Evolutionary conservation across 2,797 vertebrate genomes (phyloP), one percentile per base, ranked within the genome.

Genomic region (Gephyroberyx darwinii): DNA sequence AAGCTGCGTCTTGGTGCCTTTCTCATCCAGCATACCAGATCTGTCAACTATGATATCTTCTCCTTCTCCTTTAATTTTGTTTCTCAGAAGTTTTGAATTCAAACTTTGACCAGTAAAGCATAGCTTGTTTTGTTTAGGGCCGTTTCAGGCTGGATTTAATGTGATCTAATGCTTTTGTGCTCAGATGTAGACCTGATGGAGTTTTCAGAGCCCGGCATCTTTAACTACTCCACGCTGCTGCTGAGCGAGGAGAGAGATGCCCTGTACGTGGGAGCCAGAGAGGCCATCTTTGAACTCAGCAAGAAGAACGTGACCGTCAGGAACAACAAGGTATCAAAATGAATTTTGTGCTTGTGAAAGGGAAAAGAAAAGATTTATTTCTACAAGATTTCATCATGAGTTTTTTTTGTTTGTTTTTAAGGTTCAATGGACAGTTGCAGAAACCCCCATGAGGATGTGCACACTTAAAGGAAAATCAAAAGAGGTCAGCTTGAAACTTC

Each of bases 391-490:
- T n/a, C 20, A 50, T 73, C 1, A 2, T 41, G 4, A 43, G 20
- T 65, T 35, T 60, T 22, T 31, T 20, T 47, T 65, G 51, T 39
- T 78, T 19, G 0, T 35, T 74, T 39, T 81, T 80, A 74, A 99
- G 98, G 95, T 93, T 17, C 89, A 92, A 51, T 99, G 97, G 98
- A 95, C 92, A 48, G 96, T 95, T 73, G 90, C 94, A 0, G 93
- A 96, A 78, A 85, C 74, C 5, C 94, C 95, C 67, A 95, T 93
- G 84, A 80, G 50, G 3, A 95, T 92, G 90, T 99, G 98, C 53
- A 93, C 90, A 1, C 88, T 93, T 8, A 99, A 99, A 90, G 98
- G 98, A 78, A 99, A 99, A 93, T 98, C 97, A 16, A 96, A 95
- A 91, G 95, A 98, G 96, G 97, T 98, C 78, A 5, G 80, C 69